These are phyloP conservation scores for Conchocele bisecta DNA, from an alignment of 2,888 invertebrate genomes.

Conservation along the genomic window DNA sequence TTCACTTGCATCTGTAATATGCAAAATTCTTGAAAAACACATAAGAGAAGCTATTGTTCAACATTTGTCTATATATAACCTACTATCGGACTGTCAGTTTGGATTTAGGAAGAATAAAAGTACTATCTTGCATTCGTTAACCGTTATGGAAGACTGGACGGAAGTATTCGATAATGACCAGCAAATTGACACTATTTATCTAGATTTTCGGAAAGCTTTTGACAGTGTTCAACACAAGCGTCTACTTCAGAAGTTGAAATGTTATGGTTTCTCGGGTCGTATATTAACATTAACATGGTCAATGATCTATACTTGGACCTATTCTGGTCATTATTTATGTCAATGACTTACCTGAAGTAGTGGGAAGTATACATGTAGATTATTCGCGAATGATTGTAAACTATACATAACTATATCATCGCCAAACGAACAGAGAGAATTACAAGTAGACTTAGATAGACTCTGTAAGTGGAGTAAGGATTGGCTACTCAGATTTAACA, in stretches of 20 bases:
- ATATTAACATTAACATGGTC: too few species aligned
- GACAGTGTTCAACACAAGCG: constrained; percentile 3
- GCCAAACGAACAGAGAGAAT: background rate
- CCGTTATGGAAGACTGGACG: background rate
- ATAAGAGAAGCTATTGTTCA: background rate
- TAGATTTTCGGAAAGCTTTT: constrained; percentile 12
- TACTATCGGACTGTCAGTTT: too few species aligned
- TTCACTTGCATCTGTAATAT: background rate
- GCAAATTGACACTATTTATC: constrained; percentile 3
- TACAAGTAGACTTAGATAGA: constrained; percentile 23
- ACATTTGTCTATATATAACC: too few species aligned
- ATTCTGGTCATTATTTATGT: background rate
- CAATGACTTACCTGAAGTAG: constrained; percentile 3
- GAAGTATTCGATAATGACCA: too few species aligned
- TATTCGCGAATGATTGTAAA: constrained; percentile 7
- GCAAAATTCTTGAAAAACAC: background rate
- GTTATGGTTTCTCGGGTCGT: too few species aligned
- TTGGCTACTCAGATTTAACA: constrained; percentile 29
- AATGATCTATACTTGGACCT: constrained; percentile 12
- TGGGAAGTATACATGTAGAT: background rate
- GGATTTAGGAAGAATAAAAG: too few species aligned
- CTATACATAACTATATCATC: constrained; percentile 4
- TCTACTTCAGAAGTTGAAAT: background rate
- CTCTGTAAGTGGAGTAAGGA: constrained; percentile 30
- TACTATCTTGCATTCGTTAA: too few species aligned